Conservation (phyloP, 1,140 invertebrate genomes). For the Drosophila auraria region DNA sequence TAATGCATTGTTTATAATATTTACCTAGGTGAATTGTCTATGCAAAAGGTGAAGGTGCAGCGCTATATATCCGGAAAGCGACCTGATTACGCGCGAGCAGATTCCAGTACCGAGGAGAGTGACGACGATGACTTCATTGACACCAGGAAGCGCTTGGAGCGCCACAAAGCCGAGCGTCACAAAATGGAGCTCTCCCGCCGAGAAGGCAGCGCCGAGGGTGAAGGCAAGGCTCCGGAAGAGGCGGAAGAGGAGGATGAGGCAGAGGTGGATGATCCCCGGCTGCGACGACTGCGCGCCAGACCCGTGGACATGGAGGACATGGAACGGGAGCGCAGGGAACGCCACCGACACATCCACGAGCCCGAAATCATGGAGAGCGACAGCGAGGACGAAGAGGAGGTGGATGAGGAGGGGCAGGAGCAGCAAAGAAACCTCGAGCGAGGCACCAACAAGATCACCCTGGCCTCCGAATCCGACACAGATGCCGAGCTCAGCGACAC, state of each 20-base stretch:
- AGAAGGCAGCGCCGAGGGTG: slow-evolving; percentile 39
- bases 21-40: slow-evolving; percentile 93
- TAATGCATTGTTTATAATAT: slow-evolving; percentile 19
- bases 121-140: slow-evolving; percentile 94
- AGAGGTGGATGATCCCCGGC: slow-evolving; percentile 91
- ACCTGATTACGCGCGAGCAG: slow-evolving; percentile 95
- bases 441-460: slow-evolving; percentile 85
- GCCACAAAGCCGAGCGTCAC: slow-evolving; percentile 65
- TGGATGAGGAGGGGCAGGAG: slow-evolving; percentile 68
- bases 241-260: slow-evolving; percentile 85
- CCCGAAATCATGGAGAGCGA: slow-evolving; percentile 91
- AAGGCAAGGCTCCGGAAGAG: slow-evolving; percentile 14
- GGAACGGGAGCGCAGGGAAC: slow-evolving; percentile 84
- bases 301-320: slow-evolving; percentile 87
- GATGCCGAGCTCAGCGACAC: slow-evolving; percentile 90
- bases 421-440: slow-evolving; percentile 79
- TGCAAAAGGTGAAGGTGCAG: slow-evolving; percentile 98
- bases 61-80: slow-evolving; percentile 96
- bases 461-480: slow-evolving; percentile 89
- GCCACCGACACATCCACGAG: slow-evolving; percentile 89
- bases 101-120: slow-evolving; percentile 93
- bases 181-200: slow-evolving; percentile 53
- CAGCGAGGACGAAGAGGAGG: slow-evolving; percentile 86
- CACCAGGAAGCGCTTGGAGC: slow-evolving; percentile 72
- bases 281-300: slow-evolving; percentile 88